Base-by-base conservation (phyloP, 2,797 vertebrate genomes). In the Buphagus erythrorhynchus region DNA sequence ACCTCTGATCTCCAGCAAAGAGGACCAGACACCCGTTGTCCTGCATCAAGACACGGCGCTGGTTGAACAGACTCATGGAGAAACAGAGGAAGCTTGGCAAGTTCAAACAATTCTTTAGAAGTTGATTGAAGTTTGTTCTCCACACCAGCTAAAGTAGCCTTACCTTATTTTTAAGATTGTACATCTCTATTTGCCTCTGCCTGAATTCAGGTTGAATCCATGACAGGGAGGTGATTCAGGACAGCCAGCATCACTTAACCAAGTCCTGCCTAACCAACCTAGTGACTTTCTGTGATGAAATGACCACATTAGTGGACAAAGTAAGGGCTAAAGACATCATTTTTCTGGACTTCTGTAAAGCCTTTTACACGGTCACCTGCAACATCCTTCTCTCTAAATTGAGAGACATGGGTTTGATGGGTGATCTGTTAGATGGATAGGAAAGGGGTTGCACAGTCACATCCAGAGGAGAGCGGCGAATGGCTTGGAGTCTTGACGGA, bases 21-120 rank as follows among this genome's bases (percentile, higher is more conserved):
- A 17, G 13, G 4, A 38, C 3, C 10, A 65, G 42, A 16, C 11
- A 57, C 0, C 0, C 13, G 9, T 12, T 6, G 1, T 15, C 22
- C 38, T 40, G 12, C 1, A 0, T 13, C 4, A 6, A 57, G 45
- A 35, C 12, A 33, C 0, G 0, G 13, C 3, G 0, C 29, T 77
- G 21, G 1, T 24, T 2, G 0, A 12, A 45, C 1, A 3, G 31
- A 46, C 22, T 58, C 17, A 0, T 3, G 1, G 18, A 38, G 21
- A 29, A 68, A 20, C 6, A 52, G 8, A 4, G 8, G 48, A 92
- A 83, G 7, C 24, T 33, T 36, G 9, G 26, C 0, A 3, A 81
- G 55, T 38, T 54, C n/a, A 66, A 66, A 7, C 21, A 19, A 2
- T 54, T 35, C 2, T 20, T 13, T 1, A 48, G 31, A 51, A 33